phyloP scores from a whole-genome alignment of 2,888 invertebrate species.

The Sesia bembeciformis region DNA sequence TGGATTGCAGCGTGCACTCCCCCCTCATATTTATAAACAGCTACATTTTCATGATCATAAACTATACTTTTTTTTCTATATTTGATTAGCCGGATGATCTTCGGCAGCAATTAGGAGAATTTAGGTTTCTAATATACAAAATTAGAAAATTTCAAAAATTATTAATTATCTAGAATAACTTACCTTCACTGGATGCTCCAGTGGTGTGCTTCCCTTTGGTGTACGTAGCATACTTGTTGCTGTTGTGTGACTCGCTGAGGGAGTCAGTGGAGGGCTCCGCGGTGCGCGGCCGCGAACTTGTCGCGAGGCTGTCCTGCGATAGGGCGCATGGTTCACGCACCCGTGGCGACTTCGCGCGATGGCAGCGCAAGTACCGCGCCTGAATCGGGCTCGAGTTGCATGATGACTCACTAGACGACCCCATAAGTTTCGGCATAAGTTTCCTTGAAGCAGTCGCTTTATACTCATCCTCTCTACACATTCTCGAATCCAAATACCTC shows the following conservation, averaged over 20 bases:
- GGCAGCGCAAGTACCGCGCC: conserved; percentile 41
- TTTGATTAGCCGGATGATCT: no score
- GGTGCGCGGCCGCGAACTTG: conserved; percentile 53
- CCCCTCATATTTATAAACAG: no score
- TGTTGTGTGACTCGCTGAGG: conserved; percentile 48
- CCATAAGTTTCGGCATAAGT: conserved; percentile 48
- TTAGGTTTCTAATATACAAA: no score
- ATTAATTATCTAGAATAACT: no score
- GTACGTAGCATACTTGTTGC: conserved; percentile 55
- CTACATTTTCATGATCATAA: no score
- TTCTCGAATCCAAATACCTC: conserved; percentile 76
- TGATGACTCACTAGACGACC: conserved; percentile 79
- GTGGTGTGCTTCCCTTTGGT: conserved; percentile 31
- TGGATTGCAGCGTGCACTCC: no score
- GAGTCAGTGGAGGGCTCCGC: conserved; percentile 66
- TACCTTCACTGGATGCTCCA: not conserved
- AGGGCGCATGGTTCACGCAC: conserved; percentile 21
- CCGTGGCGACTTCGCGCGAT: conserved; percentile 24
- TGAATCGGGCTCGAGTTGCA: conserved; percentile 80
- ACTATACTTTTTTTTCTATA: no score
- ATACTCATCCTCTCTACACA: conserved; percentile 20
- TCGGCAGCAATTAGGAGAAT: no score
- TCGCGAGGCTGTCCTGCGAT: conserved; percentile 68
- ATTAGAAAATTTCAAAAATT: no score
- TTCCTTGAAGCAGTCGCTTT: conserved; percentile 36